A percentile compares a stretch with the other conserved stretches of the same genome.
Conservation (phyloP, 2,888 invertebrate genomes). For the Hipparchia sbordonii region DNA sequence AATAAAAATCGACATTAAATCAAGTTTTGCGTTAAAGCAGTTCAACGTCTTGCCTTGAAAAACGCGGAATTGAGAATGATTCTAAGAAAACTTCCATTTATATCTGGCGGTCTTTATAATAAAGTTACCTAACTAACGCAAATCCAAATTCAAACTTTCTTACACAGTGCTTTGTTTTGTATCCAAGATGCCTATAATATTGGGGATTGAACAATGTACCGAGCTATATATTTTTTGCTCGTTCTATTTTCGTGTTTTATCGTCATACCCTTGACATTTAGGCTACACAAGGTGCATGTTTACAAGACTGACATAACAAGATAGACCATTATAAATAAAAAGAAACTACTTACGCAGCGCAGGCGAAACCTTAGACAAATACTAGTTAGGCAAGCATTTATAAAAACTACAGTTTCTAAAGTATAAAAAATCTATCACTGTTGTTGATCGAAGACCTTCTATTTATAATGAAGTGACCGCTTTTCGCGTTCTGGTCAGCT, state of each 20-base stretch:
- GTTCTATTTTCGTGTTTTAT: slow-evolving; percentile 15
- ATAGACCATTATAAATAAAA: slow-evolving; percentile 2
- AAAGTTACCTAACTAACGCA: slow-evolving; percentile 18
- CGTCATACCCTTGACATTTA: slow-evolving; percentile 22
- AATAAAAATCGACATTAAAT: slow-evolving; percentile 22
- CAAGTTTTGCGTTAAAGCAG: slow-evolving; percentile 34
- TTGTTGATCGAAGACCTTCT: slow-evolving; percentile 17
- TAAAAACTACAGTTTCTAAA: slow-evolving; percentile 6
- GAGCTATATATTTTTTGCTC: not conserved
- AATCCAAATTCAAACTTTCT: slow-evolving; percentile 13
- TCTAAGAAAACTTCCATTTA: slow-evolving; percentile 33
- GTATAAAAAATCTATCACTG: slow-evolving; percentile 8
- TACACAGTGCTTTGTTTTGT: not conserved
- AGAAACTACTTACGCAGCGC: not conserved
- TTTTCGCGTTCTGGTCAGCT: not conserved
- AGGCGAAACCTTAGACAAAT: not conserved
- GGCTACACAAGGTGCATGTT: slow-evolving; percentile 7
- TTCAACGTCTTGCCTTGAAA: slow-evolving; percentile 40
- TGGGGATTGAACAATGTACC: not conserved
- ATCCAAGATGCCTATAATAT: not conserved
- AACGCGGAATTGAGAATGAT: slow-evolving; percentile 37
- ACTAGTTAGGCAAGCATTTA: slow-evolving; percentile 1
- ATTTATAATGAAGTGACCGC: slow-evolving; percentile 11
- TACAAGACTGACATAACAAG: slow-evolving; percentile 11
- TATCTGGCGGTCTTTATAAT: slow-evolving; percentile 22